Evolutionary conservation across 2,113 vertebrate genomes (phyloP).

Genomic region (Semnornis frantzii): DNA sequence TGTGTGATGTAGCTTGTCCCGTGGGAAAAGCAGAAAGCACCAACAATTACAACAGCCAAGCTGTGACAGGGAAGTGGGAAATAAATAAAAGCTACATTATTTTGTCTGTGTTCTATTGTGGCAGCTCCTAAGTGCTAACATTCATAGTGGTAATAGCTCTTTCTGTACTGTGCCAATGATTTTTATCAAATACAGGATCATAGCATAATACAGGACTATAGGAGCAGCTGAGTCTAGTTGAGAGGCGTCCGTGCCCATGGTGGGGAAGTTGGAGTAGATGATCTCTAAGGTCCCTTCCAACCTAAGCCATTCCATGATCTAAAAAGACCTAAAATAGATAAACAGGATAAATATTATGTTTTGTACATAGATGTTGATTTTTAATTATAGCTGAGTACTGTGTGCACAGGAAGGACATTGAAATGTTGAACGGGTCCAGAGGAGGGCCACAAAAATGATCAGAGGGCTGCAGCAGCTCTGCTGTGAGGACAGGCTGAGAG

Average conservation of each 20-base stretch:
- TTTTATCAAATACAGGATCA: neutral
- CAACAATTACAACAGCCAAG: neutral
- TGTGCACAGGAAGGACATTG: no score
- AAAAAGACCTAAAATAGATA: neutral
- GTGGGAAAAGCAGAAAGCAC: neutral
- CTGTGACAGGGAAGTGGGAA: neutral
- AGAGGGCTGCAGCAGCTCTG: no score
- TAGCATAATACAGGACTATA: no score
- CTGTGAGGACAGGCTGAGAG: no score
- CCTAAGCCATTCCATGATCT: no score
- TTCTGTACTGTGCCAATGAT: neutral
- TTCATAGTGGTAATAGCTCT: neutral
- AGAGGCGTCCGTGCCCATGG: no score
- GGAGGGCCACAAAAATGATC: no score
- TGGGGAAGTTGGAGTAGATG: no score
- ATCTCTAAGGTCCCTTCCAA: no score
- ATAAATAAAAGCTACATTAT: neutral
- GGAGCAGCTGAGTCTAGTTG: no score
- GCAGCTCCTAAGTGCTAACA: neutral
- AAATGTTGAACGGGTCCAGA: no score
- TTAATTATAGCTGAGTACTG: neutral
- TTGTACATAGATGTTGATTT: neutral
- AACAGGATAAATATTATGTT: neutral
- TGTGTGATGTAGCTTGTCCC: neutral
- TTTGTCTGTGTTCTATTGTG: neutral